Evolutionary conservation across 1,140 invertebrate species (phyloP).

Genomic region (Argopecten irradians): DNA sequence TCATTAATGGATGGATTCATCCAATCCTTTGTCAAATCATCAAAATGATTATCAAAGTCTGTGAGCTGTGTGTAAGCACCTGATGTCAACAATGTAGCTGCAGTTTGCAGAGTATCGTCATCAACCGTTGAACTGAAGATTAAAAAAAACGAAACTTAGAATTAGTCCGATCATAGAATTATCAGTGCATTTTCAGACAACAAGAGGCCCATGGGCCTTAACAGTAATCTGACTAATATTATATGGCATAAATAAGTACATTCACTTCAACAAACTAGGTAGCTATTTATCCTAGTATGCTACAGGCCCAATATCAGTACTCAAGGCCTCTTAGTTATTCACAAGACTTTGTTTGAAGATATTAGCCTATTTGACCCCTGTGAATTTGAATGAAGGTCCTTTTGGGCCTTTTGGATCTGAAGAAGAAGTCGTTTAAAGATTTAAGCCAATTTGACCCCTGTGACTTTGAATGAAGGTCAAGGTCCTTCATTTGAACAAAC

Average conservation of each 20-base stretch:
- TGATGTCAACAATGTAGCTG: slow-evolving; percentile 60
- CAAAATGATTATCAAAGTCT: slow-evolving; percentile 72
- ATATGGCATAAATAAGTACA: background rate
- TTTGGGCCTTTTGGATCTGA: background rate
- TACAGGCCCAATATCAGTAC: too few species aligned
- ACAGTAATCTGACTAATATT: too few species aligned
- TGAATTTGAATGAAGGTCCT: background rate
- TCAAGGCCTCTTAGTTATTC: too few species aligned
- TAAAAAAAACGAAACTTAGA: slow-evolving; percentile 28
- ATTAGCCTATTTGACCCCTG: too few species aligned
- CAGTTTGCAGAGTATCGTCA: slow-evolving; percentile 62
- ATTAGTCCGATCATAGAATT: background rate
- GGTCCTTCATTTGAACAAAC: too few species aligned
- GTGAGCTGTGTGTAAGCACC: slow-evolving; percentile 62
- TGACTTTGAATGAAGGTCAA: too few species aligned
- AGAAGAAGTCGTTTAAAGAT: too few species aligned
- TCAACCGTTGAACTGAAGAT: slow-evolving; percentile 61
- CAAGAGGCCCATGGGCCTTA: too few species aligned
- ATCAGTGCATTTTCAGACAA: background rate
- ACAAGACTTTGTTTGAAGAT: background rate
- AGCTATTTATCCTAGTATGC: too few species aligned
- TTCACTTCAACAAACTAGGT: background rate
- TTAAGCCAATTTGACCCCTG: too few species aligned
- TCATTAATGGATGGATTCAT: slow-evolving; percentile 64
- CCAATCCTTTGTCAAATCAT: slow-evolving; percentile 71